Evolutionary conservation across 2,888 invertebrate genomes (phyloP), one percentile per base, ranked within the genome.

Genomic region (Apodemia mormo): DNA sequence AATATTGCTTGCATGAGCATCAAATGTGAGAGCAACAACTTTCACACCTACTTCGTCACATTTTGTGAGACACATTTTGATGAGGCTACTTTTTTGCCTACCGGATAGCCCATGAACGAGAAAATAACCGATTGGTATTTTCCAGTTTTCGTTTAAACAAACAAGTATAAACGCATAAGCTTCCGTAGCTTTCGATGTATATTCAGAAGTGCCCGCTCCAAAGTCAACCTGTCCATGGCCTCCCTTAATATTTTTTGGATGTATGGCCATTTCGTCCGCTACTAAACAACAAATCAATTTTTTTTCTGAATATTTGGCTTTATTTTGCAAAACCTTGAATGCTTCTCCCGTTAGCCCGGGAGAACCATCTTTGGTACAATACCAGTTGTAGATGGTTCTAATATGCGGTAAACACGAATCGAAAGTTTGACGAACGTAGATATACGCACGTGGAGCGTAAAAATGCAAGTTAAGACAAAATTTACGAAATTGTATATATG

Each of bases 51-150:
- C 76, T 30, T 77, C 76, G 54, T 78, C 72, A 67, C 76, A 77
- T 76, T 71, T 74, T 8, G 49, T 66, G 2, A 76, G 58, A 58
- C 64, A 68, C 7, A 54, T 68, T 61, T 73, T 74, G 8, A 78
- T 74, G 12, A 76, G 45, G 69, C 74, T 76, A 61, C 72, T 73
- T 73, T 77, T 76, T 56, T 77, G 75, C 40, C 72, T 66, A 8
- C 73, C 75, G n/a, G 58, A 68, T 33, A 82, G 33, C 3, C 79
- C 76, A 30, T 78, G 73, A 8, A 78, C 74, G 43, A 82, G 74
- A 73, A 81, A 82, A 71, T 82, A 81, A 2, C 73, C 79, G 5
- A 82, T 66, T 7, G 81, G 80, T 29, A 82, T 72, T 73, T 81
- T 81, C 80, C 79, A 82, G 14, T 64, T 10, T 65, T 76, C 71